A percentile compares a stretch with the other conserved stretches of the same genome.
Conservation (phyloP, 2,797 vertebrate genomes). For the Poliocrania exsul region DNA sequence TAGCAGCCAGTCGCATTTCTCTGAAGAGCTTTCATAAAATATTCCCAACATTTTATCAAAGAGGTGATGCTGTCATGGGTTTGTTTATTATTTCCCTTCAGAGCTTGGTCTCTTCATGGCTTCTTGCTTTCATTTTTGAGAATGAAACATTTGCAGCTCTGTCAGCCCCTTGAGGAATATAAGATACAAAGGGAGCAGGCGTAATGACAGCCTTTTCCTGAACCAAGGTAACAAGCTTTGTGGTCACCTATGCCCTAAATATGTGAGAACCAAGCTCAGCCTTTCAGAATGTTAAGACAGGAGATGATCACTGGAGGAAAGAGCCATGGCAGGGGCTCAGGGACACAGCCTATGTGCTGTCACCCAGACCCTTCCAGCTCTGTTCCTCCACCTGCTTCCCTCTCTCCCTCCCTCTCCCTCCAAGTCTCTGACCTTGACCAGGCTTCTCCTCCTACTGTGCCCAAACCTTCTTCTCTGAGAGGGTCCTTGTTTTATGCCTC, state of each 20-base stretch:
- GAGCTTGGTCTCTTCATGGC: neutral
- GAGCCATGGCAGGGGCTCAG: neutral
- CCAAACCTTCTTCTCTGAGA: neutral
- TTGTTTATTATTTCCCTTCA: slow-evolving; percentile 43
- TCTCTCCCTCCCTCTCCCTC: neutral
- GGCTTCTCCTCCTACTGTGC: neutral
- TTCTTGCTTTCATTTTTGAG: slow-evolving; percentile 47
- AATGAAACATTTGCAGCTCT: slow-evolving; percentile 40
- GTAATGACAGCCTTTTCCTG: neutral
- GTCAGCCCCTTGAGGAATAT: slow-evolving; percentile 15
- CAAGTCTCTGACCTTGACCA: neutral
- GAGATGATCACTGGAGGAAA: neutral
- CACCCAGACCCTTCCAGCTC: accelerated
- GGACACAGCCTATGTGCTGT: neutral
- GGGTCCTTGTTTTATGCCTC: neutral
- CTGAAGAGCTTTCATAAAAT: neutral
- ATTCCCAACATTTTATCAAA: slow-evolving; percentile 38
- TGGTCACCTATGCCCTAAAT: slow-evolving; percentile 30
- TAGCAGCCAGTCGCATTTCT: neutral
- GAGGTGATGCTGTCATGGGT: neutral
- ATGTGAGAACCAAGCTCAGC: neutral
- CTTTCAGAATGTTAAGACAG: neutral
- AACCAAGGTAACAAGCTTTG: neutral
- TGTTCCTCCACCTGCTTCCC: neutral
- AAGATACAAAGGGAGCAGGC: neutral